Conservation (phyloP, 2,797 vertebrate genomes). For the Echeneis naucrates region DNA sequence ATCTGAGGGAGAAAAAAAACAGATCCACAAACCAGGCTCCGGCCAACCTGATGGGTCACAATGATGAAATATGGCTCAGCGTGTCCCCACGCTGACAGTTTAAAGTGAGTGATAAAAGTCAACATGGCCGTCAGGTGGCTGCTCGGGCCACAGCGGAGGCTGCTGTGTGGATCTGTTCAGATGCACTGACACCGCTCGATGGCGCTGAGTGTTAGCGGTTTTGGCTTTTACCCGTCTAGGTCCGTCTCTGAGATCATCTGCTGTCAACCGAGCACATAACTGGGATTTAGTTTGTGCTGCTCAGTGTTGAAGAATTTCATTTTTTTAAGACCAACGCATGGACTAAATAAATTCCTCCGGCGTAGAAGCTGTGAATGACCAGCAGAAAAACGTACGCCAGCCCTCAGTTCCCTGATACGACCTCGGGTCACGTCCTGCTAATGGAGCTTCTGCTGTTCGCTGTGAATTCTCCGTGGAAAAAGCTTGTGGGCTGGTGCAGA, state of each 20-base stretch:
- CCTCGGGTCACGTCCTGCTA: not conserved
- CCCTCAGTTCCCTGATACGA: not conserved
- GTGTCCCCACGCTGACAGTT: not conserved
- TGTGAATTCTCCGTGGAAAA: not conserved
- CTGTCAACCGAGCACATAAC: not conserved
- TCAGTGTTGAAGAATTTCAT: not conserved
- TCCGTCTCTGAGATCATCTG: not conserved
- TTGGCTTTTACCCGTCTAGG: not conserved
- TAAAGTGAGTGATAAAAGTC: not conserved
- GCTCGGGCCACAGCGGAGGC: not conserved
- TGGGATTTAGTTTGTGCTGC: not conserved
- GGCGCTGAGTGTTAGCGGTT: too few relatives aligned
- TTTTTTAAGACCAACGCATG: not conserved
- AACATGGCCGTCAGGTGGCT: not conserved
- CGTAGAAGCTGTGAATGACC: not conserved
- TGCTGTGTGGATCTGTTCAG: slow-evolving; percentile 11
- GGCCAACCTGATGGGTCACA: not conserved
- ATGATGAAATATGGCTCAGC: not conserved
- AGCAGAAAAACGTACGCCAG: not conserved
- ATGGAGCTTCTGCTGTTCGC: not conserved
- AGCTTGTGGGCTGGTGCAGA: not conserved
- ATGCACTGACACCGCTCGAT: slow-evolving; percentile 48
- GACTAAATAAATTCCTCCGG: too few relatives aligned
- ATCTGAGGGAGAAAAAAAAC: not conserved
- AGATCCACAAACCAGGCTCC: slow-evolving; percentile 33